phyloP scores from a whole-genome alignment of 2,797 vertebrate species.

The Pangasius krempfi region DNA sequence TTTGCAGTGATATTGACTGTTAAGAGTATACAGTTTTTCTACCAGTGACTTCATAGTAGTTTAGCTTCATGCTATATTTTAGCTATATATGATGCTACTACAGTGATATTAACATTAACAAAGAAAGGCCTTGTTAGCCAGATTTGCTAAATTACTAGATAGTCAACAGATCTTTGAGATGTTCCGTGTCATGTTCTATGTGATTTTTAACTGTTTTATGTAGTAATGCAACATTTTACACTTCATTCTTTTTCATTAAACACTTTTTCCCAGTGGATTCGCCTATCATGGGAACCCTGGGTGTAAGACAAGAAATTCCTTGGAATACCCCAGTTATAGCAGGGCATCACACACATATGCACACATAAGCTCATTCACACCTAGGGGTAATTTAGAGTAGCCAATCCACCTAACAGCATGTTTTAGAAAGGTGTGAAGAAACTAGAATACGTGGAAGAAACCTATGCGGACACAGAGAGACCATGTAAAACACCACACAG shows the following conservation, averaged over 20 bases:
- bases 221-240: constrained; percentile 1
- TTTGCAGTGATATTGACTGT: not conserved
- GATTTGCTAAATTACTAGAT: not conserved
- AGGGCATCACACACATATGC: not conserved
- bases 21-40: not conserved
- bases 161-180: not conserved
- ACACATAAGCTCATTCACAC: not conserved
- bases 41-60: constrained; percentile 1
- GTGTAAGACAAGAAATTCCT: not conserved
- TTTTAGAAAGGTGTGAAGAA: not conserved
- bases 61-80: too few relatives aligned
- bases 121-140: not conserved
- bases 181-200: not conserved
- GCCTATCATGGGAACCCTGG: not conserved
- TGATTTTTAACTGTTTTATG: not conserved
- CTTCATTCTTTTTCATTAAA: not conserved
- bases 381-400: not conserved
- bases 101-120: not conserved
- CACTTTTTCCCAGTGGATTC: not conserved
- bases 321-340: not conserved
- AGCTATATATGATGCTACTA: not conserved
- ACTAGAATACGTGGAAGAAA: not conserved
- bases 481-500: not conserved
- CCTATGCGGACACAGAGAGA: too few relatives aligned
- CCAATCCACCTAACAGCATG: not conserved